Evolutionary conservation across 2,797 vertebrate genomes (phyloP), one percentile per base, ranked within the genome.

Genomic region (Sebastes kiyomatsui): DNA sequence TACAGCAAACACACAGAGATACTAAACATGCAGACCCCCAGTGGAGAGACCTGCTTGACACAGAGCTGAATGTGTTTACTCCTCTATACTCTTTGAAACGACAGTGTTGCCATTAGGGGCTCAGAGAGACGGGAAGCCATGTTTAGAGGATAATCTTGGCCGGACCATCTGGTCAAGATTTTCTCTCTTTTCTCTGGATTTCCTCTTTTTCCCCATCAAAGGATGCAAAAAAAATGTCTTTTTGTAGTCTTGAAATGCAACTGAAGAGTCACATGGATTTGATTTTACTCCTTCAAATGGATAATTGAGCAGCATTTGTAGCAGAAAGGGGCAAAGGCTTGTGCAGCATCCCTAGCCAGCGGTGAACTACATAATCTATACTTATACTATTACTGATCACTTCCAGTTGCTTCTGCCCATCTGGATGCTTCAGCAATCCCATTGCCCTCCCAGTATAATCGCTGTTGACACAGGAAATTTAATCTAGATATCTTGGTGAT

Each of bases 401-500:
- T 93, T 92, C 49, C 89, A 91, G 92, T 88, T 72, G 71, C 83
- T 67, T 81, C 35, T 46, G 85, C 75, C 85, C 77, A 88, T 91
- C 91, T 92, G 85, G 90, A 88, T 77, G 79, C 81, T 64, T 77
- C 76, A 32, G 67, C 86, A 87, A 90, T 86, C 88, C 88, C 82
- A 78, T 81, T 83, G 77, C 73, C 80, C 78, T 72, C 73, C 84
- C 80, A 76, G 78, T 90, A 66, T 83, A 90, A 91, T 93, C 90
- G 64, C 84, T 86, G 90, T 87, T 87, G 90, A 90, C 93, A 91
- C 69, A 81, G 91, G 89, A 88, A 93, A 94, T 94, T 86, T 88
- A 93, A 94, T 95, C 85, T 86, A 82, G 83, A 90, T 91, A 91
- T 91, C 87, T 91, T 88, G 78, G 92, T 91, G 90, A 92, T 94